A percentile compares a stretch with the other conserved stretches of the same genome.
phyloP scores from a whole-genome alignment of 2,113 vertebrate genomes.

The Xenopus laevis region DNA sequence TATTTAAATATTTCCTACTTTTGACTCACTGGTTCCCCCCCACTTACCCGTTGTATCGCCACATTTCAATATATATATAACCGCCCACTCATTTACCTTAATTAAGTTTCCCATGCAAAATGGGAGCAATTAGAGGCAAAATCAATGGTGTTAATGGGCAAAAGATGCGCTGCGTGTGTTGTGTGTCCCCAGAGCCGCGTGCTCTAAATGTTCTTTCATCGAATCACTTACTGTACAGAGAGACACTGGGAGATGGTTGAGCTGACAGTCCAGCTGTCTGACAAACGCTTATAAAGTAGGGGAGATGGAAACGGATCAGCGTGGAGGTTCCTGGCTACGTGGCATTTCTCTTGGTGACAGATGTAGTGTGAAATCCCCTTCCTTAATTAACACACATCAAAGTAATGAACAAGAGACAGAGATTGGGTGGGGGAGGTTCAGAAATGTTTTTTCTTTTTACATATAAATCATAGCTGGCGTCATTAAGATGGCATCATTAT shows the following conservation, averaged over 20 bases:
- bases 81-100: constrained; percentile 11
- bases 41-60: background rate
- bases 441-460: too few species aligned
- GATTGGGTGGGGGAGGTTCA: too few species aligned
- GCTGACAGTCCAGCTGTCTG: background rate
- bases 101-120: constrained; percentile 9
- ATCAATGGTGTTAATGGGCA: background rate
- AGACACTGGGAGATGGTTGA: background rate
- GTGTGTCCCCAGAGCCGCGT: background rate
- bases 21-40: background rate
- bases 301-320: background rate
- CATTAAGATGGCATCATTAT: too few species aligned
- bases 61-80: constrained; percentile 6
- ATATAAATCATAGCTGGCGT: too few species aligned
- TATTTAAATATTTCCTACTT: too few species aligned
- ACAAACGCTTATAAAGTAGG: background rate
- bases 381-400: background rate
- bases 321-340: background rate
- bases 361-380: background rate
- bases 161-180: background rate
- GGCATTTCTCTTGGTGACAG: background rate
- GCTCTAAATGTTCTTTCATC: background rate
- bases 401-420: too few species aligned
- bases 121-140: constrained; percentile 3
- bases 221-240: background rate